phyloP scores from a whole-genome alignment of 2,797 vertebrate genomes.

The Rhinogobio ventralis region DNA sequence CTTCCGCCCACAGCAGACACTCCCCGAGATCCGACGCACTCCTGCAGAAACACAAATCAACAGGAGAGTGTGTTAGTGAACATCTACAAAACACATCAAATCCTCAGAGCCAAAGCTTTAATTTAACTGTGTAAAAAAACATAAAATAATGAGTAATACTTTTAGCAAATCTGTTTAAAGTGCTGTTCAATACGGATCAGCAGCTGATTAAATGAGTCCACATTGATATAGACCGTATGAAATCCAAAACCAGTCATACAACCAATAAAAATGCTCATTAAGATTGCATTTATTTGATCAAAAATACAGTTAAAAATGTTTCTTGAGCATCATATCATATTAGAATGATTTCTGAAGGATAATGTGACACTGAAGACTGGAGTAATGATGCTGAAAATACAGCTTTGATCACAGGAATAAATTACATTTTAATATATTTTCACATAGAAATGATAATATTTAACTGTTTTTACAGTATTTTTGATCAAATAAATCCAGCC shows the following conservation, averaged over 20 bases:
- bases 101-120: neutral
- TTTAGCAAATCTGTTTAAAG: neutral
- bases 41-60: conserved; percentile 62
- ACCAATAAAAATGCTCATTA: neutral
- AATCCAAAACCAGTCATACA: neutral
- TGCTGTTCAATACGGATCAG: no score
- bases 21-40: conserved; percentile 66
- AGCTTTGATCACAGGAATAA: no score
- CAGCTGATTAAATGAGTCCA: neutral
- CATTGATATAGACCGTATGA: neutral
- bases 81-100: neutral
- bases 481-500: neutral
- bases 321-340: neutral
- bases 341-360: no score
- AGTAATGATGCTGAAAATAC: no score
- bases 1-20: conserved; percentile 74
- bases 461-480: neutral
- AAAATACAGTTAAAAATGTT: neutral
- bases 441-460: no score
- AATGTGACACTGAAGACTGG: no score
- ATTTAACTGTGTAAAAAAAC: neutral
- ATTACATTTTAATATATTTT: no score
- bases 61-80: neutral
- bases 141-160: neutral
- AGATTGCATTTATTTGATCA: neutral